Evolutionary conservation across 2,797 vertebrate genomes (phyloP).

Genomic region (Eospalax fontanierii): DNA sequence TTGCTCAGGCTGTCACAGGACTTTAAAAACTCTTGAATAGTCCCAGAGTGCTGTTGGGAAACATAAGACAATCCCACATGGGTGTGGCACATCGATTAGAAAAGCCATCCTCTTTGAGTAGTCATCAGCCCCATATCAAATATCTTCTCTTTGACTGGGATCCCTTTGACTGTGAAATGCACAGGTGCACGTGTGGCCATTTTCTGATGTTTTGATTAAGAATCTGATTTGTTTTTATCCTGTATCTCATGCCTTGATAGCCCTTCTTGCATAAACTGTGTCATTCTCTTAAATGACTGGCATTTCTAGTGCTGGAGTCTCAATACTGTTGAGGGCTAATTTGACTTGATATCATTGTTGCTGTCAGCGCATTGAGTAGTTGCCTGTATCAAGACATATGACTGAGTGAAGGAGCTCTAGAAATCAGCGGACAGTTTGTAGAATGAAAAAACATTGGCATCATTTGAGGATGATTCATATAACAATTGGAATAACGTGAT

Average conservation of each 20-base stretch:
- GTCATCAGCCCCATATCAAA: neutral
- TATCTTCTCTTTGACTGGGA: neutral
- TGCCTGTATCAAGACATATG: neutral
- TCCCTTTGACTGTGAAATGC: constrained; percentile 34
- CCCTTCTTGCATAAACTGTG: neutral
- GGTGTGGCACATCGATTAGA: neutral
- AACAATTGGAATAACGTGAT: neutral
- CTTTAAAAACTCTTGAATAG: neutral
- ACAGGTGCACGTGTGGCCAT: neutral
- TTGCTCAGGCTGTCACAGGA: neutral
- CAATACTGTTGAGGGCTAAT: neutral
- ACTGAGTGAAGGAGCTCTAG: neutral
- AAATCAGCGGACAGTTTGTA: neutral
- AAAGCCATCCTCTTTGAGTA: neutral
- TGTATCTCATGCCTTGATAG: neutral
- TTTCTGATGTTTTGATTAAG: too few relatives aligned
- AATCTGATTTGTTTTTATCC: too few relatives aligned
- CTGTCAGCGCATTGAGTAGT: neutral
- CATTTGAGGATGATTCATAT: neutral
- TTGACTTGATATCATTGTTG: neutral
- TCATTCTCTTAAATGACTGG: neutral
- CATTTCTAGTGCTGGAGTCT: neutral
- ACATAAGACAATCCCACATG: neutral
- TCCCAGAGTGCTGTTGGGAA: neutral
- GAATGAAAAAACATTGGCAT: neutral